A percentile compares a stretch with the other conserved stretches of the same genome.
Evolutionary conservation across 2,113 vertebrate species (phyloP).

Genomic region (Aramus guarauna): DNA sequence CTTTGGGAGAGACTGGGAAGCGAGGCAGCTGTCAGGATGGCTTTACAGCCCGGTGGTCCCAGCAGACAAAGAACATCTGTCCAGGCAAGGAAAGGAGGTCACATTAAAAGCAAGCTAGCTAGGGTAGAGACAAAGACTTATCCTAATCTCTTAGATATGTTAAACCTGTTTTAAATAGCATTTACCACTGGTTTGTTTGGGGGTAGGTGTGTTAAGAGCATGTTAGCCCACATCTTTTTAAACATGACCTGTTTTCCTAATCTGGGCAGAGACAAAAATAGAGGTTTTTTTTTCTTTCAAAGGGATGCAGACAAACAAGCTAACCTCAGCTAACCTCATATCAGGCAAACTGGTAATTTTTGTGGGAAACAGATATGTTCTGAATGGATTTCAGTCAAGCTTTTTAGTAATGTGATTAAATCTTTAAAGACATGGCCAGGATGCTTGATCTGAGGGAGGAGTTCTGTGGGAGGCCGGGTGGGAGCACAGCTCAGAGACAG

Average conservation of each 20-base stretch:
- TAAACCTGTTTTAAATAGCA: slow-evolving; percentile 19
- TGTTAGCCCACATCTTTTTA: not conserved
- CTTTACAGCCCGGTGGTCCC: not conserved
- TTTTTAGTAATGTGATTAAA: not conserved
- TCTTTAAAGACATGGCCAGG: not conserved
- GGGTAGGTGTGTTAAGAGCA: not conserved
- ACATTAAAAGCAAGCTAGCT: slow-evolving; percentile 14
- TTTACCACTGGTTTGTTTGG: not conserved
- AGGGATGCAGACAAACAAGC: not conserved
- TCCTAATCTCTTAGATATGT: slow-evolving; percentile 4
- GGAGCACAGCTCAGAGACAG: not conserved
- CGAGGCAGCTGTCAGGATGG: not conserved
- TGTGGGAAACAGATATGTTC: not conserved
- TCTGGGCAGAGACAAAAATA: not conserved
- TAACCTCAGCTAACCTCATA: no score
- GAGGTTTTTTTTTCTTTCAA: not conserved
- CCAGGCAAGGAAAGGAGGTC: slow-evolving; percentile 41
- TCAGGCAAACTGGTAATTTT: not conserved
- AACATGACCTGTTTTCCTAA: not conserved
- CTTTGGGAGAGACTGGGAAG: not conserved
- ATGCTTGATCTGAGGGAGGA: not conserved
- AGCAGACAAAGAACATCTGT: slow-evolving; percentile 46
- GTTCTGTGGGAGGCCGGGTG: not conserved
- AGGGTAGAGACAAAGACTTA: slow-evolving; percentile 2
- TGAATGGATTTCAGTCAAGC: not conserved